Conservation (phyloP, 1,140 invertebrate genomes). For the Procambarus clarkii region DNA sequence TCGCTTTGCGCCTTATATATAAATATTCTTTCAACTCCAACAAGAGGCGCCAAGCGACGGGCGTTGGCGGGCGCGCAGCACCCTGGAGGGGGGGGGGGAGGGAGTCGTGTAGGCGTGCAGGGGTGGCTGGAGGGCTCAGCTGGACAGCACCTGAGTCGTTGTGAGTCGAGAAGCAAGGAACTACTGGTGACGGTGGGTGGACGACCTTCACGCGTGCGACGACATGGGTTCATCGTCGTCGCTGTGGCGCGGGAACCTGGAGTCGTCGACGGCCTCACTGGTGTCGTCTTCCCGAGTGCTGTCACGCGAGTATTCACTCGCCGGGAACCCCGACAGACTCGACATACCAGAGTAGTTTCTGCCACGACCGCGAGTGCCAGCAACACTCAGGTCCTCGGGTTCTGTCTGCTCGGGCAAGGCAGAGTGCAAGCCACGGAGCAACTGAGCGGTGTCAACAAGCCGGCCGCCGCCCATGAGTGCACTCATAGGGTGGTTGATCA, state of each 20-base stretch:
- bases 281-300: constrained; percentile 5
- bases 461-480: constrained; percentile 20
- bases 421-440: constrained; percentile 47
- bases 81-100: constrained; percentile 10
- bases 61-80: constrained; percentile 43
- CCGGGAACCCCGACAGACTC: constrained; percentile 26
- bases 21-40: constrained; percentile 65
- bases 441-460: constrained; percentile 37
- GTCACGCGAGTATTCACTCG: constrained; percentile 47
- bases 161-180: constrained; percentile 1
- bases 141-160: constrained; percentile 55
- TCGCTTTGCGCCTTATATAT: constrained; percentile 58
- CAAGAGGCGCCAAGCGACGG: constrained; percentile 51
- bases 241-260: constrained; percentile 42
- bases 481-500: constrained; percentile 73
- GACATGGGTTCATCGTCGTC: constrained; percentile 57
- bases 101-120: constrained; percentile 29
- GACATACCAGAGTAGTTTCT: constrained; percentile 63
- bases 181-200: background rate
- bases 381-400: constrained; percentile 84
- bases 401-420: constrained; percentile 88
- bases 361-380: constrained; percentile 43
- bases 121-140: background rate
- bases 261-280: constrained; percentile 46
- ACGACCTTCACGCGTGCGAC: constrained; percentile 47